A percentile compares a stretch with the other conserved stretches of the same genome.
These are phyloP conservation scores for Syritta pipiens DNA, from an alignment of 2,888 invertebrate genomes.

Conservation along the genomic window DNA sequence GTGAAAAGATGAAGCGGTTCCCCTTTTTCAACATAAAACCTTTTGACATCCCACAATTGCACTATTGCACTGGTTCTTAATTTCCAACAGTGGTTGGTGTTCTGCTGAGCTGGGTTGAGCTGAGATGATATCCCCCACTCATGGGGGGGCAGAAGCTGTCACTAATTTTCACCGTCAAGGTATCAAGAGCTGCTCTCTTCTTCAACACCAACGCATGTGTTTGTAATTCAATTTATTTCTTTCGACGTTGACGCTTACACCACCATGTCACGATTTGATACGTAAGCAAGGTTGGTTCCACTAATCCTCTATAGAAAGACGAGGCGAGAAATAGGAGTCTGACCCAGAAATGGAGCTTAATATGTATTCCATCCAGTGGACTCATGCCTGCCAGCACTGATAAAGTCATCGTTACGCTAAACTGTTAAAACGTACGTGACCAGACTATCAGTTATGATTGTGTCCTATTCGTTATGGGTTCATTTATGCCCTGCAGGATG, in stretches of 20 bases:
- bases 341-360: slow-evolving; percentile 54
- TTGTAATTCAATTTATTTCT: slow-evolving; percentile 34
- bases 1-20: too few relatives aligned
- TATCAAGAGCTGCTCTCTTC: not conserved
- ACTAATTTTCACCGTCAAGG: slow-evolving; percentile 23
- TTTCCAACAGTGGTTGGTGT: too few relatives aligned
- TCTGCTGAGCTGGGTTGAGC: too few relatives aligned
- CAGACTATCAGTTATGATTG: slow-evolving; percentile 62
- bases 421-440: slow-evolving; percentile 67
- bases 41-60: too few relatives aligned
- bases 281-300: slow-evolving; percentile 51
- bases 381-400: slow-evolving; percentile 62
- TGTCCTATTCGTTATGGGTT: slow-evolving; percentile 56
- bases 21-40: too few relatives aligned
- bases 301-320: slow-evolving; percentile 32
- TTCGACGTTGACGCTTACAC: slow-evolving; percentile 15
- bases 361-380: slow-evolving; percentile 44
- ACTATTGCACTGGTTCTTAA: too few relatives aligned
- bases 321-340: slow-evolving; percentile 31
- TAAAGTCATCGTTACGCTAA: slow-evolving; percentile 68
- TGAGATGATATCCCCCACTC: too few relatives aligned
- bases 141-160: too few relatives aligned
- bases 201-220: slow-evolving; percentile 21
- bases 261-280: slow-evolving; percentile 51
- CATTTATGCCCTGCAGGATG: slow-evolving; percentile 57